Evolutionary conservation across 2,113 vertebrate genomes (phyloP), one percentile per base, ranked within the genome.

Genomic region (Chaetorhynchus papuensis): DNA sequence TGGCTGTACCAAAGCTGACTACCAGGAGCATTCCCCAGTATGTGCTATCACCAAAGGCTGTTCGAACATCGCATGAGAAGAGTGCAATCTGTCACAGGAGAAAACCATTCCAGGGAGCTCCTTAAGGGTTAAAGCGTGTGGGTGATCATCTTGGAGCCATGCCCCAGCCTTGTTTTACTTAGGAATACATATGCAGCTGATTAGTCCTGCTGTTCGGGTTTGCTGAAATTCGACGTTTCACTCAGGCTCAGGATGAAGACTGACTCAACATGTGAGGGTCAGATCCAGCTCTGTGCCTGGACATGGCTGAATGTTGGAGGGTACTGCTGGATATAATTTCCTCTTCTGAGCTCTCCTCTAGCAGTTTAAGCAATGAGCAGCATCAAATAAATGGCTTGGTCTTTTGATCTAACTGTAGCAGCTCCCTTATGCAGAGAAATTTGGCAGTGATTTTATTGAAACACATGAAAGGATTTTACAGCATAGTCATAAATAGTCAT

Each of bases 401-500:
- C 41, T 88, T 95, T 86, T 49, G 56, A 81, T 86, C 47, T 81
- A 75, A 84, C 60, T 92, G 83, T 35, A 92, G 90, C 60, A 83
- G 39, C 35, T 92, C 52, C 79, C 68, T 78, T 90, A 85, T 8
- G 52, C 82, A 80, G 52, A 93, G 52, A 75, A 88, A 94, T 88
- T 93, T 94, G 64, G 82, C 49, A 75, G 61, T 64, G 72, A 90
- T 94, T 96, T 88, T 87, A 83, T 16, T 86, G 79, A 71, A 89
- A 93, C 19, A 56, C 82, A 86, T 92, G 87, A 83, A 80, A 81
- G 41, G 68, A 89, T 93, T 94, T 97, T 93, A 90, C 83, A 84
- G 64, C 69, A 75, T 39, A 83, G 75, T 90, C n/a, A 77, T 95
- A 94, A 96, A 87, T 23, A 86, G 76, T 49, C 10, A 18, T 90